Percentiles rank a stretch among this genome's conserved stretches.
Evolutionary conservation across 2,113 vertebrate genomes (phyloP).

Genomic region (Mus spicilegus): DNA sequence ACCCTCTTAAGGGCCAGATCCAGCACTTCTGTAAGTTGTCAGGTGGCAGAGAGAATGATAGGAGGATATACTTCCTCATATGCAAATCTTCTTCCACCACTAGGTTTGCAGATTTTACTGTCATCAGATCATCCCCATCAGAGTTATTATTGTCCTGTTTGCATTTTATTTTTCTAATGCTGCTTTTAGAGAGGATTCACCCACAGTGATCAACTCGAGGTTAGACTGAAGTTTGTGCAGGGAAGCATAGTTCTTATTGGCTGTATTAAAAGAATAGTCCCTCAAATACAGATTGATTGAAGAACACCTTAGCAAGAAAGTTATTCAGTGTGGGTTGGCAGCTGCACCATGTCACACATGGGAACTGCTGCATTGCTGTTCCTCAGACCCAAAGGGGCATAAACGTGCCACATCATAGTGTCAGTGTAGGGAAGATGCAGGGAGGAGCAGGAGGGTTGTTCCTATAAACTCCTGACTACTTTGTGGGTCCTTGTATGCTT

Average conservation of each 20-base stretch:
- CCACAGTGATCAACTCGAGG: neutral
- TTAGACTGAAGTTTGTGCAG: no score
- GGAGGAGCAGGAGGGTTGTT: neutral
- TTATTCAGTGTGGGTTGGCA: neutral
- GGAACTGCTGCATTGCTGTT: neutral
- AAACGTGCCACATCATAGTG: neutral
- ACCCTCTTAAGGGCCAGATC: neutral
- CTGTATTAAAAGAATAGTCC: neutral
- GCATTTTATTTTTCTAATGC: neutral
- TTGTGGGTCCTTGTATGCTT: no score
- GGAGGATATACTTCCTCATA: no score
- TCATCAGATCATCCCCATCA: neutral
- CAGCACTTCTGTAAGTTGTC: no score
- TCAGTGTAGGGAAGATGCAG: neutral
- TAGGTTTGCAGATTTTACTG: neutral
- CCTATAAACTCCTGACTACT: neutral
- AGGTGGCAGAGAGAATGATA: neutral
- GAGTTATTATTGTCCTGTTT: neutral
- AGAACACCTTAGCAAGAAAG: neutral
- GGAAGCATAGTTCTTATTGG: neutral
- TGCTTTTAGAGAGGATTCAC: neutral
- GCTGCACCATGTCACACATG: fast-evolving
- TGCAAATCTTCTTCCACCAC: neutral
- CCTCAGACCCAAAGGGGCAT: neutral
- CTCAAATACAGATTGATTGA: neutral